Conservation (phyloP, 2,888 invertebrate species). For the Thereva nobilitata region DNA sequence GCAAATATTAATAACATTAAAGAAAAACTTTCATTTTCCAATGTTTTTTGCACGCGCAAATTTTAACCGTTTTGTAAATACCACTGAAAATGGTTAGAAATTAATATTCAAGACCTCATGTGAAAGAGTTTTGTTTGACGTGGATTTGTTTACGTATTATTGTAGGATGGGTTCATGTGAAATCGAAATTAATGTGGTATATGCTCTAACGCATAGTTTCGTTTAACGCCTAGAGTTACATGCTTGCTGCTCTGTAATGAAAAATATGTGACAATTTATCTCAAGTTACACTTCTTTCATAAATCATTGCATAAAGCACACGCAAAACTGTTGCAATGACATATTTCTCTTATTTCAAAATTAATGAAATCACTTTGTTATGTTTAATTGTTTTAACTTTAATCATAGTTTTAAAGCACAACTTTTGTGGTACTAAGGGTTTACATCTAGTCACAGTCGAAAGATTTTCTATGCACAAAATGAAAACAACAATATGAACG, state of each 20-base stretch:
- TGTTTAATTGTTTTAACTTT: slow-evolving; percentile 17
- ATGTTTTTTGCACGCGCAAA: no score
- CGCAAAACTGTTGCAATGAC: slow-evolving; percentile 30
- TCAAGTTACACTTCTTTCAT: slow-evolving; percentile 25
- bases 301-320: slow-evolving; percentile 17
- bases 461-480: no score
- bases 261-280: slow-evolving; percentile 25
- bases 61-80: no score
- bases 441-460: no score
- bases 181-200: slow-evolving; percentile 29
- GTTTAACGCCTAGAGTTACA: no score
- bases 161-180: neutral
- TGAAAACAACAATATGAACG: no score
- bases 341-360: slow-evolving; percentile 31
- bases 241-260: neutral
- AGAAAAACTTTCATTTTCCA: slow-evolving; percentile 29
- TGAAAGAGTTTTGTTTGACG: no score
- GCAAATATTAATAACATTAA: slow-evolving; percentile 8
- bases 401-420: neutral
- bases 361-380: slow-evolving; percentile 11
- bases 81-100: no score
- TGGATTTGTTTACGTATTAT: neutral
- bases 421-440: no score
- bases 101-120: no score
- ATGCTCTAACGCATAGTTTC: slow-evolving; percentile 9